Evolutionary conservation across 2,113 vertebrate genomes (phyloP), one percentile per base, ranked within the genome.

Genomic region (Microcebus tavaratra): DNA sequence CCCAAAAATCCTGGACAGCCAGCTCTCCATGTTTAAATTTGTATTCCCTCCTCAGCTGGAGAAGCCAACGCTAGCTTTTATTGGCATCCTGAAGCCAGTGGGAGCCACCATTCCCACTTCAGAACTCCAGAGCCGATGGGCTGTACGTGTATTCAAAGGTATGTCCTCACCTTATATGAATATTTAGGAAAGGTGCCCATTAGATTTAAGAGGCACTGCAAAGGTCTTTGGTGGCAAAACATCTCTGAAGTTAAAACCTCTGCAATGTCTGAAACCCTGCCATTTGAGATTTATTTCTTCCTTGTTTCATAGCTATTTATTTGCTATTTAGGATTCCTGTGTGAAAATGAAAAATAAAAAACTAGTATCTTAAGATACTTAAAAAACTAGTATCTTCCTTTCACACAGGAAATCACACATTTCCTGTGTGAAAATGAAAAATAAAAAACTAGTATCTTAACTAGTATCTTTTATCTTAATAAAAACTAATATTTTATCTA

Each of bases 91-190:
- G 31, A 97, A 97, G 55, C 42, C 97, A 9, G 87, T 93, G 53
- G 99, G 99, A 39, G 97, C 99, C 27, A 95, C 97, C 23, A 98
- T 99, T 96, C 98, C 99, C 13, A 20, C 95, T 29, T 97, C 98
- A 87, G 99, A 99, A 97, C 97, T 99, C 97, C 99, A 99, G 98
- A 98, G 98, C 7, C 97, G 98, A 31, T 99, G 99, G 99, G 98
- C 98, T 63, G 96, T 97, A 0, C 98, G 92, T 45, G 97, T 99
- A 14, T 98, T 99, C 87, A 87, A 98, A 79, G 99, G 99, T 99
- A 98, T 96, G 95, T 17, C 4, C 6, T 67, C n/a, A 61, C 29
- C 27, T 36, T 29, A 9, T 1, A 10, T 1, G 3, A 15, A 14
- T 23, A 31, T 23, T 96, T 23, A 45, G 63, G 80, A 72, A 50